phyloP scores from a whole-genome alignment of 2,888 invertebrate genomes.

The Elmis aenea region DNA sequence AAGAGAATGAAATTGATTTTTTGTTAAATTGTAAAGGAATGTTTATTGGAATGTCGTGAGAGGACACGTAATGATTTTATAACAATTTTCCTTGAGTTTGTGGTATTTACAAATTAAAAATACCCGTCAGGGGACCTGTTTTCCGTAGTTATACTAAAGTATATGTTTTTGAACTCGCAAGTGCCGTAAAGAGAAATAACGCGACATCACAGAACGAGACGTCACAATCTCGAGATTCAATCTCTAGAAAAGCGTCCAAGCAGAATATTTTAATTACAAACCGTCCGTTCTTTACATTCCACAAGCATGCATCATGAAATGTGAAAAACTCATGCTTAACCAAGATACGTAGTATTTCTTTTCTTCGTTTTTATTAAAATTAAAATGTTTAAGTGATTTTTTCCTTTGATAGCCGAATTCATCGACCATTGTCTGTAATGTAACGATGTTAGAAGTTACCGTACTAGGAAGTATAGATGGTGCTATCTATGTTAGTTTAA shows the following conservation, averaged over 20 bases:
- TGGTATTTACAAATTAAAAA: too few relatives aligned
- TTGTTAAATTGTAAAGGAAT: too few relatives aligned
- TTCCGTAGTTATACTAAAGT: background rate
- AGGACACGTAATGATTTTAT: too few relatives aligned
- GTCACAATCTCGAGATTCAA: conserved; percentile 22
- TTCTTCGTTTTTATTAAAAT: background rate
- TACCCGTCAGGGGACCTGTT: background rate
- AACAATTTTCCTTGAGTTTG: too few relatives aligned
- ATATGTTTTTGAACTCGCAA: background rate
- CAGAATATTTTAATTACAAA: conserved; percentile 39
- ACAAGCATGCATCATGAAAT: conserved; percentile 21
- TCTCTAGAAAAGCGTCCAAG: conserved; percentile 32
- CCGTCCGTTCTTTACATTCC: conserved; percentile 28
- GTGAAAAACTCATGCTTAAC: conserved; percentile 21
- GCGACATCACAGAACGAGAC: conserved; percentile 17
- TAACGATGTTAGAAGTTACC: too few relatives aligned
- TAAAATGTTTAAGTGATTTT: too few relatives aligned
- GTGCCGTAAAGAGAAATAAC: conserved; percentile 9
- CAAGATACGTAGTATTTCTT: conserved; percentile 8
- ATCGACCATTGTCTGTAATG: too few relatives aligned
- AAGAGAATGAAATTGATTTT: too few relatives aligned
- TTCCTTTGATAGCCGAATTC: too few relatives aligned
- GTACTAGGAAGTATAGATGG: too few relatives aligned
- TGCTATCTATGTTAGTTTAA: too few relatives aligned
- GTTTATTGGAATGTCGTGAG: too few relatives aligned